A percentile compares a stretch with the other conserved stretches of the same genome.
These are phyloP conservation scores for Hesperia comma DNA, from an alignment of 2,888 invertebrate genomes.

Conservation along the genomic window DNA sequence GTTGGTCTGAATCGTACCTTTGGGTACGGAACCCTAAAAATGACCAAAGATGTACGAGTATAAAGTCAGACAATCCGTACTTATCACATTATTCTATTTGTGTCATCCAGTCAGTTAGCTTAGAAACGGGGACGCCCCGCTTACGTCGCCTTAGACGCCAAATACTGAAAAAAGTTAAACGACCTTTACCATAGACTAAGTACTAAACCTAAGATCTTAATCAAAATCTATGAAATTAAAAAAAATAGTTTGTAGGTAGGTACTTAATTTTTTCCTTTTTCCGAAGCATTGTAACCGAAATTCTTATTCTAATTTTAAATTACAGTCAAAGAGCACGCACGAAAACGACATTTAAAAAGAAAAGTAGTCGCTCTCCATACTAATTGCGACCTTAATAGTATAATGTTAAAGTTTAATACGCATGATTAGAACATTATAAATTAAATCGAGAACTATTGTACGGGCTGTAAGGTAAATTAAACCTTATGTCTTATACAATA, in stretches of 20 bases:
- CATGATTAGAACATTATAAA: background rate
- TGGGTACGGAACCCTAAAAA: too few relatives aligned
- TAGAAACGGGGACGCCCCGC: too few relatives aligned
- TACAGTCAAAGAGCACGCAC: constrained; percentile 62
- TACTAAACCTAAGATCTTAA: constrained; percentile 20
- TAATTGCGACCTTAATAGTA: constrained; percentile 22
- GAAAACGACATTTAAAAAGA: constrained; percentile 56
- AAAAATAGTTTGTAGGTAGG: constrained; percentile 1
- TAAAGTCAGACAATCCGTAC: too few relatives aligned
- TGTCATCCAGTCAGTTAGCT: too few relatives aligned
- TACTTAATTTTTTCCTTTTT: constrained; percentile 15
- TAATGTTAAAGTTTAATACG: background rate
- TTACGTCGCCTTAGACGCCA: too few relatives aligned
- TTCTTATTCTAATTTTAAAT: constrained; percentile 54
- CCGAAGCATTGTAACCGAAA: constrained; percentile 45
- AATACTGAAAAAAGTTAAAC: background rate
- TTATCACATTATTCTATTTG: too few relatives aligned
- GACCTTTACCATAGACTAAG: constrained; percentile 19
- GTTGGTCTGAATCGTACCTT: too few relatives aligned
- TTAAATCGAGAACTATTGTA: background rate
- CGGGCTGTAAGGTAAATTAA: constrained; percentile 10
- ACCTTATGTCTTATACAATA: background rate
- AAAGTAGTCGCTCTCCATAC: constrained; percentile 23
- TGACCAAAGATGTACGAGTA: too few relatives aligned
- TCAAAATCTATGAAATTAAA: constrained; percentile 19